Evolutionary conservation across 2,888 invertebrate species (phyloP).

Genomic region (Asteroscopus sphinx): DNA sequence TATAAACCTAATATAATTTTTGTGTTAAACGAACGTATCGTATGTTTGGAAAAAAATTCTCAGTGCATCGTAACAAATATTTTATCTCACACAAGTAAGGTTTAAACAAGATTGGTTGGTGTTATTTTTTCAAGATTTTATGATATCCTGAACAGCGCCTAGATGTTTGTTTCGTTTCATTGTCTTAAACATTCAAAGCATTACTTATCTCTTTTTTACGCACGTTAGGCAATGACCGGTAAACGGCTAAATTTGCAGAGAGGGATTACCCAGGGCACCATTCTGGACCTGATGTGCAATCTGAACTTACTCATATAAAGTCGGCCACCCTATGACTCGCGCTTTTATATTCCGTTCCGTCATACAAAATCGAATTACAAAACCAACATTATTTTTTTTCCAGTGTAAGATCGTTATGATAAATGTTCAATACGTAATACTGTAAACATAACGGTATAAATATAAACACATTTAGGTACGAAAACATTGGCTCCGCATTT

Average conservation of each 20-base stretch:
- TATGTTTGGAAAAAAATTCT: too few relatives aligned
- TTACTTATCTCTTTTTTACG: too few relatives aligned
- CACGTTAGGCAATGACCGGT: too few relatives aligned
- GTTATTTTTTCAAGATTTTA: too few relatives aligned
- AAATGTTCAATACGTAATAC: slow-evolving; percentile 2
- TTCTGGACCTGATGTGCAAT: background rate
- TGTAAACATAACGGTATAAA: slow-evolving; percentile 7
- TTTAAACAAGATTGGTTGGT: too few relatives aligned
- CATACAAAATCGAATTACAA: background rate
- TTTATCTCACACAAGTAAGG: too few relatives aligned
- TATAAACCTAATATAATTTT: slow-evolving; percentile 4
- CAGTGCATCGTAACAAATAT: too few relatives aligned
- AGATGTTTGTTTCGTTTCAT: too few relatives aligned
- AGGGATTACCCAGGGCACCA: slow-evolving; percentile 13
- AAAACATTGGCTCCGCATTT: slow-evolving; percentile 16
- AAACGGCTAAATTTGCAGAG: background rate
- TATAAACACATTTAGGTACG: slow-evolving; percentile 8
- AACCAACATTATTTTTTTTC: slow-evolving; percentile 5
- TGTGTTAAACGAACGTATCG: slow-evolving; percentile 2
- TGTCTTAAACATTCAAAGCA: too few relatives aligned
- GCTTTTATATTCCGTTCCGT: background rate
- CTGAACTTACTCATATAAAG: background rate
- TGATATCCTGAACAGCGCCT: too few relatives aligned
- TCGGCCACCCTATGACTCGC: background rate
- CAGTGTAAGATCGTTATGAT: background rate